Conservation (phyloP, 2,113 vertebrate genomes). For the Tachysurus fulvidraco region DNA sequence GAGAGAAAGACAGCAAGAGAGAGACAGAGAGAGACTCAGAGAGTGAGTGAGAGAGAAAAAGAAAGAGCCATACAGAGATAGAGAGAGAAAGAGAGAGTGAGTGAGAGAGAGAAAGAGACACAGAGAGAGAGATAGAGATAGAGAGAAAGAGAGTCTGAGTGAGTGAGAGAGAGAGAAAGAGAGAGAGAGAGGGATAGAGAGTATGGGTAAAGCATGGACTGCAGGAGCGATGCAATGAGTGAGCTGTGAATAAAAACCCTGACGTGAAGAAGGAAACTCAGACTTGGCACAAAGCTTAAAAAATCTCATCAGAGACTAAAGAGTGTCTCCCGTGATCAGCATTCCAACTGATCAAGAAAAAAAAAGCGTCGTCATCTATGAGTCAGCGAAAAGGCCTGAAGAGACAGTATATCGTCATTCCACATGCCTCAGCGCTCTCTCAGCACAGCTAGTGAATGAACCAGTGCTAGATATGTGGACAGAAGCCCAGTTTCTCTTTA, state of each 20-base stretch:
- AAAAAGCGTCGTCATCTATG: background rate
- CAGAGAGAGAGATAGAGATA: too few species aligned
- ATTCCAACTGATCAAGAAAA: background rate
- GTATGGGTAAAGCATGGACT: background rate
- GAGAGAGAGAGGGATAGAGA: background rate
- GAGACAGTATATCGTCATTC: background rate
- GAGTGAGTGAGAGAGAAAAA: background rate
- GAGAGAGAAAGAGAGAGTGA: too few species aligned
- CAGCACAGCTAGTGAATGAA: conserved; percentile 3
- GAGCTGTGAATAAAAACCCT: background rate
- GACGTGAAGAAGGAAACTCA: background rate
- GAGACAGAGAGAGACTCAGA: too few species aligned
- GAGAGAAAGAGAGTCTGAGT: background rate
- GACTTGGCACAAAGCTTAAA: background rate
- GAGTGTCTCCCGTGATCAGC: background rate
- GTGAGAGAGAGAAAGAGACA: too few species aligned
- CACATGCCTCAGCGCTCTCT: background rate
- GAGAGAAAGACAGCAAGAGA: too few species aligned
- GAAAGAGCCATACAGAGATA: background rate
- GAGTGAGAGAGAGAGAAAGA: background rate
- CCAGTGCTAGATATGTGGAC: too few species aligned
- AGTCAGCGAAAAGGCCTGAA: conserved; percentile 16
- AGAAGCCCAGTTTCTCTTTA: background rate
- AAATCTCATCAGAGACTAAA: background rate
- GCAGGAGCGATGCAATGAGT: conserved; percentile 52